phyloP scores from a whole-genome alignment of 2,888 invertebrate species.

The Ceramica pisi region DNA sequence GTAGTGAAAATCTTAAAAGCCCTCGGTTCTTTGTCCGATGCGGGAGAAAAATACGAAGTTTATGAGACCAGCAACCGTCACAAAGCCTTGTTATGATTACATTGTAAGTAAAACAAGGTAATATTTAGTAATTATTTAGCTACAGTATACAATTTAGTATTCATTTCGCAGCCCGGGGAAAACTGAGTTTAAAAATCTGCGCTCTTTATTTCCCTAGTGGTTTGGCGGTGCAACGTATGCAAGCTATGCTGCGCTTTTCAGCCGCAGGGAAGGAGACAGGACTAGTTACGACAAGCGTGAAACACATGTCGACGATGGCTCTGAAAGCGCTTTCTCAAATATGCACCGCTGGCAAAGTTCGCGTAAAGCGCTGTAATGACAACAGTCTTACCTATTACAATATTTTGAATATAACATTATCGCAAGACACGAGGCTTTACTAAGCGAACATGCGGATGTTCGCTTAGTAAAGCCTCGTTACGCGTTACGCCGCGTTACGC shows the following conservation, averaged over 20 bases:
- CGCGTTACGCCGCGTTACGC: no score
- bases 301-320: slow-evolving; percentile 2
- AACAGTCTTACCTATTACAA: background rate
- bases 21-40: slow-evolving; percentile 63
- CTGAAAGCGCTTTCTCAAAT: slow-evolving; percentile 10
- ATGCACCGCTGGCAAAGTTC: background rate
- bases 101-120: slow-evolving; percentile 42
- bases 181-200: background rate
- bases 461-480: no score
- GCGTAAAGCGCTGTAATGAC: slow-evolving; percentile 3
- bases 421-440: background rate
- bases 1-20: slow-evolving; percentile 72
- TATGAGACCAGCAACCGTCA: slow-evolving; percentile 48
- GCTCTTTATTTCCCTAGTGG: background rate
- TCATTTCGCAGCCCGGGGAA: background rate
- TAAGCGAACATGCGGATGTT: background rate
- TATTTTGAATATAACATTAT: slow-evolving; percentile 1
- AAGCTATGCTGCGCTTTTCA: slow-evolving; percentile 5
- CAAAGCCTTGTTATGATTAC: slow-evolving; percentile 49
- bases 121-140: background rate
- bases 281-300: background rate
- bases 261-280: background rate
- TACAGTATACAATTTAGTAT: slow-evolving; percentile 28
- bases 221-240: background rate
- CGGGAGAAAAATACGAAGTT: slow-evolving; percentile 67